These are phyloP conservation scores for Trypoxylon attenuatum DNA, from an alignment of 2,888 invertebrate genomes.

Conservation along the genomic window DNA sequence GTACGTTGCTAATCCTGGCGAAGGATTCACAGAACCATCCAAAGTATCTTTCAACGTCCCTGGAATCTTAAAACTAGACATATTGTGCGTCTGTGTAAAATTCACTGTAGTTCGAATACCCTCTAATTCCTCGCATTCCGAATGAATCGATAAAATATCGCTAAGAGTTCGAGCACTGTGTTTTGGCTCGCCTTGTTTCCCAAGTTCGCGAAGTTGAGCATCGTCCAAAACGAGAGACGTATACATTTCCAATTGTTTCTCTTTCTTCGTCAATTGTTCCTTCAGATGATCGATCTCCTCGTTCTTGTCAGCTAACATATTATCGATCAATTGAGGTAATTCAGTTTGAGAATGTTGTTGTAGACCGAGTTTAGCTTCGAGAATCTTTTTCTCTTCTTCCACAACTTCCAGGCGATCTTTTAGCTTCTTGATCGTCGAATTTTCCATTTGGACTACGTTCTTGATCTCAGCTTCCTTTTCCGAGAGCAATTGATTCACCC, in stretches of 20 bases:
- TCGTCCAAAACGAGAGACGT: conserved; percentile 79
- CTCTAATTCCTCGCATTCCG: conserved; percentile 81
- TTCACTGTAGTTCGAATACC: conserved; percentile 62
- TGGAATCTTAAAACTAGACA: conserved; percentile 59
- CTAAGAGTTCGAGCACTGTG: conserved; percentile 83
- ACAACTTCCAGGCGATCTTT: conserved; percentile 65
- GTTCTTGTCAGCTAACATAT: conserved; percentile 82
- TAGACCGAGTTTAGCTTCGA: conserved; percentile 64
- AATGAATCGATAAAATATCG: conserved; percentile 82
- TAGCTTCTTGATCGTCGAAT: conserved; percentile 67
- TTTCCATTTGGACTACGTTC: conserved; percentile 66
- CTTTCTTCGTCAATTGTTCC: conserved; percentile 77
- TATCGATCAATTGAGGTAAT: conserved; percentile 78
- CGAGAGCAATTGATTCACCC: conserved; percentile 70
- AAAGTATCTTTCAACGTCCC: conserved; percentile 39
- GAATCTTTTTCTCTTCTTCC: conserved; percentile 69
- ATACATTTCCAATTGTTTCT: conserved; percentile 76
- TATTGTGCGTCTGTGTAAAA: conserved; percentile 52
- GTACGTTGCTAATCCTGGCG: too few relatives aligned
- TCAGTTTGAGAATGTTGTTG: conserved; percentile 72
- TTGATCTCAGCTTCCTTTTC: conserved; percentile 72
- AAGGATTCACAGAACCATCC: conserved; percentile 38
- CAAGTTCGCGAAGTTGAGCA: conserved; percentile 75
- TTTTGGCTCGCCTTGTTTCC: conserved; percentile 75
- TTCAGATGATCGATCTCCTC: conserved; percentile 81